phyloP scores from a whole-genome alignment of 64 coral and sea anemone genomes.

The Montipora cactus region DNA sequence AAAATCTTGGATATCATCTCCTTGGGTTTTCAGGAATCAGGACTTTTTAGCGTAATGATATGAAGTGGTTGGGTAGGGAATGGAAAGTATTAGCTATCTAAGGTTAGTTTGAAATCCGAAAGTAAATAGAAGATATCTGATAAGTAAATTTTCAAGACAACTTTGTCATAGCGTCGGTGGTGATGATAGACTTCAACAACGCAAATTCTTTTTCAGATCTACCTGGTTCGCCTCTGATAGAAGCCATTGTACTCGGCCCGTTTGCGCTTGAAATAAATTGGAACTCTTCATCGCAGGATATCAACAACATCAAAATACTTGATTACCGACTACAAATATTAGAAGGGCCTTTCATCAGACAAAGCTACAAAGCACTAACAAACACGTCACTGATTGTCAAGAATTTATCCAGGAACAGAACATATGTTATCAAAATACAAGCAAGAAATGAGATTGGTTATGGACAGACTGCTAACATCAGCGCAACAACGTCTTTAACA shows the following conservation, averaged over 20 bases:
- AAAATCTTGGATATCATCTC: too few species aligned
- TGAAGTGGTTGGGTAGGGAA: too few species aligned
- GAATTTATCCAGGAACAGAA: constrained; percentile 20
- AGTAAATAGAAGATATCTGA: too few species aligned
- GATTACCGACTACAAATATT: constrained; percentile 24
- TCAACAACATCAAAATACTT: constrained; percentile 5
- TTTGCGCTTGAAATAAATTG: constrained; percentile 1
- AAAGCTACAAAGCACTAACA: background rate
- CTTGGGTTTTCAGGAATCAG: too few species aligned
- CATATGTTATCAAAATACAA: background rate
- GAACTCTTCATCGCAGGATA: constrained; percentile 3
- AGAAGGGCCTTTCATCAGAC: background rate
- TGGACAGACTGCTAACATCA: constrained; percentile 15
- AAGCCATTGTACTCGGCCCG: background rate
- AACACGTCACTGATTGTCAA: background rate
- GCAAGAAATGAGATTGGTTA: constrained; percentile 45
- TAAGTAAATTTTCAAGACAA: too few species aligned
- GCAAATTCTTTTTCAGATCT: background rate
- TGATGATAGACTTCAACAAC: background rate
- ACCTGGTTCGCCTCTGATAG: background rate
- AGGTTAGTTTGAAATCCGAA: too few species aligned
- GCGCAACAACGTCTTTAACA: background rate
- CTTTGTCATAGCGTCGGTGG: background rate
- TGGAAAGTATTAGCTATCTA: too few species aligned
- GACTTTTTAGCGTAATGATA: too few species aligned